These are phyloP conservation scores for Actenoides hombroni DNA, from an alignment of 2,113 vertebrate species.

Conservation along the genomic window DNA sequence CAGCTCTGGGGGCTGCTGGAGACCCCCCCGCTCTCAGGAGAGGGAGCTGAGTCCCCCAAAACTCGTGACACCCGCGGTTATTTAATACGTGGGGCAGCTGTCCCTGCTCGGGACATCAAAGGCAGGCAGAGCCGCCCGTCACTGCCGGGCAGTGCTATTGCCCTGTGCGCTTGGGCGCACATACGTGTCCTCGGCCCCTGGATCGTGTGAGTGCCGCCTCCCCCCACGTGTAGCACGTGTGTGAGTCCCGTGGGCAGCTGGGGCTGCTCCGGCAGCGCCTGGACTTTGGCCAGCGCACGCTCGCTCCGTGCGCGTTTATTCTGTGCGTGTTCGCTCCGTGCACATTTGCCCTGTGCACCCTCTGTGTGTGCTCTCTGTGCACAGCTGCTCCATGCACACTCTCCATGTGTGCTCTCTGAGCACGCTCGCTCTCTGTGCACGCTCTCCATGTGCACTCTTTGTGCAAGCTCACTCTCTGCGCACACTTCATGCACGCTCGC, in stretches of 20 bases:
- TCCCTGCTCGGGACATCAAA: neutral
- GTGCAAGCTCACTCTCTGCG: no score
- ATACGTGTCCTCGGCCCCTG: neutral
- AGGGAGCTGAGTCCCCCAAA: neutral
- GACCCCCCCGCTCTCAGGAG: neutral
- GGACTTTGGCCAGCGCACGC: neutral
- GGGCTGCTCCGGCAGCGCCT: neutral
- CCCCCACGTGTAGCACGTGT: neutral
- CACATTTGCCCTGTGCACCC: neutral
- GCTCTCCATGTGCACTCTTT: neutral
- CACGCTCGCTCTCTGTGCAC: neutral
- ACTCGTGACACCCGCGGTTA: neutral
- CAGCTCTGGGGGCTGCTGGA: neutral
- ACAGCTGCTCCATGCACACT: neutral
- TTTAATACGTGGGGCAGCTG: neutral
- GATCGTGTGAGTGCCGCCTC: neutral
- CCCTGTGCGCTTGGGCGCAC: neutral
- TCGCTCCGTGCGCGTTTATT: neutral
- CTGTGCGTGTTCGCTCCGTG: neutral
- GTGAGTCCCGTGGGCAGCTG: neutral
- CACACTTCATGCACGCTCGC: neutral
- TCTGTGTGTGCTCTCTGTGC: accelerated
- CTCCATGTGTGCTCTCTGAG: neutral
- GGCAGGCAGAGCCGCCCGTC: neutral
- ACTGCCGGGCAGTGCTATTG: neutral